These are phyloP conservation scores for Nothocercus julius DNA, from an alignment of 2,113 vertebrate species.

Conservation along the genomic window DNA sequence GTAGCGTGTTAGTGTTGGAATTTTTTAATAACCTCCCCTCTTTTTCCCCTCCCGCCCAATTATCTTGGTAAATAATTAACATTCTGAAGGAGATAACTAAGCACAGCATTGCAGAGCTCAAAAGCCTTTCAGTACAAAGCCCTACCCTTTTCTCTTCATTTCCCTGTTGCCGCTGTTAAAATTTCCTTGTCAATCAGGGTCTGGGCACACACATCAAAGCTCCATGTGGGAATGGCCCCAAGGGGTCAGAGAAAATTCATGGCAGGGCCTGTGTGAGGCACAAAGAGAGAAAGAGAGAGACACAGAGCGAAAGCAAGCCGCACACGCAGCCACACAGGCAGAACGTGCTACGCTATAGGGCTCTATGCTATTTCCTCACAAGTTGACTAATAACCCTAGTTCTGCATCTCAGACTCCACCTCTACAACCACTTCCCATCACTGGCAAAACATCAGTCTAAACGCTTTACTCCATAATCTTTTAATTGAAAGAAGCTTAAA, in stretches of 20 bases:
- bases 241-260: slow-evolving; percentile 83
- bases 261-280: slow-evolving; percentile 73
- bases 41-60: slow-evolving; percentile 63
- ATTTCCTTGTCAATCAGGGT: slow-evolving; percentile 82
- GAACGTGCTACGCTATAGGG: slow-evolving; percentile 10
- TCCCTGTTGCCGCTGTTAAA: slow-evolving; percentile 83
- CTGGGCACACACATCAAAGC: slow-evolving; percentile 94
- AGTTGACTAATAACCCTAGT: slow-evolving; percentile 49
- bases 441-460: slow-evolving; percentile 67
- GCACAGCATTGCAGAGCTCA: slow-evolving; percentile 78
- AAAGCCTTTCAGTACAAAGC: slow-evolving; percentile 81
- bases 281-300: slow-evolving; percentile 62
- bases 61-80: slow-evolving; percentile 76
- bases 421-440: slow-evolving; percentile 37
- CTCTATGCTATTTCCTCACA: slow-evolving; percentile 45
- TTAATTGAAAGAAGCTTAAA: slow-evolving; percentile 52
- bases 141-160: slow-evolving; percentile 77
- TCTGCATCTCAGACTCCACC: slow-evolving; percentile 35
- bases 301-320: slow-evolving; percentile 55
- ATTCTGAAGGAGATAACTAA: slow-evolving; percentile 80
- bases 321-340: slow-evolving; percentile 31
- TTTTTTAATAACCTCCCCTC: slow-evolving; percentile 72
- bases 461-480: background rate
- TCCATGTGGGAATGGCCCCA: slow-evolving; percentile 79
- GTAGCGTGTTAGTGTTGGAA: slow-evolving; percentile 68